Evolutionary conservation across 2,888 invertebrate genomes (phyloP).

Genomic region (Podabrus alpinus): DNA sequence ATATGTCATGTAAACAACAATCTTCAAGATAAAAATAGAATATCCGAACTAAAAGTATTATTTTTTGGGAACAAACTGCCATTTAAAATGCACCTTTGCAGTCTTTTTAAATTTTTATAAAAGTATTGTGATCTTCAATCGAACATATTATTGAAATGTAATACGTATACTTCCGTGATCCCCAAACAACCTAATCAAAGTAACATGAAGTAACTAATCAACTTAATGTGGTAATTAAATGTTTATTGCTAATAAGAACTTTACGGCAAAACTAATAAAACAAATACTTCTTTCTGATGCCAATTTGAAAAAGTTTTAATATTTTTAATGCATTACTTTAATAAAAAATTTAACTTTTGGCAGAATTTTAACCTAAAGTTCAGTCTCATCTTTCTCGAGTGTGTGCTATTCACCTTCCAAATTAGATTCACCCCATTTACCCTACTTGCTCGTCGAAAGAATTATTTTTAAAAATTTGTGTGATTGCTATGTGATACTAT

Average conservation of each 20-base stretch:
- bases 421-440: neutral
- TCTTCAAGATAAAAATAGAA: neutral
- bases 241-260: neutral
- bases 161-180: no score
- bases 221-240: neutral
- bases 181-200: neutral
- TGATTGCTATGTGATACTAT: neutral
- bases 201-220: neutral
- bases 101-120: no score
- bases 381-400: neutral
- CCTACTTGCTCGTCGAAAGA: neutral
- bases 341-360: neutral
- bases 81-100: no score
- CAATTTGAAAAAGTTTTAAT: neutral
- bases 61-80: no score
- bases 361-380: neutral
- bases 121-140: neutral
- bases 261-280: neutral
- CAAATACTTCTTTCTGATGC: neutral
- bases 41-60: neutral
- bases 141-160: neutral
- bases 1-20: slow-evolving; percentile 2
- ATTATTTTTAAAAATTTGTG: neutral
- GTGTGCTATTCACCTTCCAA: neutral
- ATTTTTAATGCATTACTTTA: neutral